These are phyloP conservation scores for Microtus ochrogaster DNA, from an alignment of 2,113 vertebrate species.

Conservation along the genomic window DNA sequence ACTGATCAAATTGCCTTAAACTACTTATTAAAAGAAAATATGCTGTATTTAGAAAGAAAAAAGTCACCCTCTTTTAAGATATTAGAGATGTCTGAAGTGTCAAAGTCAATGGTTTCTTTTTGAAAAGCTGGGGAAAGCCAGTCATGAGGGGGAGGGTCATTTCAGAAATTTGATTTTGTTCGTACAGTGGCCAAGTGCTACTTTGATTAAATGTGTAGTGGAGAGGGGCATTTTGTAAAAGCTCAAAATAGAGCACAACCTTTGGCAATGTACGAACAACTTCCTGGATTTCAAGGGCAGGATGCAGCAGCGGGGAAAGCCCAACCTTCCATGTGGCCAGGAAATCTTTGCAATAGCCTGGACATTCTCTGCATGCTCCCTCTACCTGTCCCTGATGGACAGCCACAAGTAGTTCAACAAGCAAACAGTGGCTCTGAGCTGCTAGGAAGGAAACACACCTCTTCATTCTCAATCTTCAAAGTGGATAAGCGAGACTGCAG, in stretches of 20 bases:
- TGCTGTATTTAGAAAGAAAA: background rate
- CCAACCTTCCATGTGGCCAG: constrained; percentile 74
- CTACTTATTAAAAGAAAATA: constrained; percentile 41
- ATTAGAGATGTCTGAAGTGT: constrained; percentile 64
- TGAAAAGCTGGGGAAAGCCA: constrained; percentile 73
- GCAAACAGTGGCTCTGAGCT: background rate
- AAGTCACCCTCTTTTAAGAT: constrained; percentile 35
- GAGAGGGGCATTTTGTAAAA: constrained; percentile 60
- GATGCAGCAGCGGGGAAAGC: constrained; percentile 73
- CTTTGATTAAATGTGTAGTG: constrained; percentile 74
- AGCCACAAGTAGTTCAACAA: background rate
- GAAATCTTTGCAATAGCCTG: constrained; percentile 70
- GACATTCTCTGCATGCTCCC: constrained; percentile 70
- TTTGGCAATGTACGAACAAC: constrained; percentile 74
- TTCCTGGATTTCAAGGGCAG: constrained; percentile 82
- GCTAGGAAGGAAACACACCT: constrained; percentile 87
- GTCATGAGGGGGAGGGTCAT: constrained; percentile 65
- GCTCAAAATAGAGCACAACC: constrained; percentile 80
- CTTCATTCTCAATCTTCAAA: constrained; percentile 97
- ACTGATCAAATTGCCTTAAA: constrained; percentile 29
- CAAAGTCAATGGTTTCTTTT: constrained; percentile 68
- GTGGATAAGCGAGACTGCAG: constrained; percentile 96
- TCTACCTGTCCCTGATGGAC: constrained; percentile 66
- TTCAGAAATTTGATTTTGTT: constrained; percentile 76
- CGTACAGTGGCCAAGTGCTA: constrained; percentile 76